Conservation (phyloP, 2,113 vertebrate species). For the Beaufortia kweichowensis region DNA sequence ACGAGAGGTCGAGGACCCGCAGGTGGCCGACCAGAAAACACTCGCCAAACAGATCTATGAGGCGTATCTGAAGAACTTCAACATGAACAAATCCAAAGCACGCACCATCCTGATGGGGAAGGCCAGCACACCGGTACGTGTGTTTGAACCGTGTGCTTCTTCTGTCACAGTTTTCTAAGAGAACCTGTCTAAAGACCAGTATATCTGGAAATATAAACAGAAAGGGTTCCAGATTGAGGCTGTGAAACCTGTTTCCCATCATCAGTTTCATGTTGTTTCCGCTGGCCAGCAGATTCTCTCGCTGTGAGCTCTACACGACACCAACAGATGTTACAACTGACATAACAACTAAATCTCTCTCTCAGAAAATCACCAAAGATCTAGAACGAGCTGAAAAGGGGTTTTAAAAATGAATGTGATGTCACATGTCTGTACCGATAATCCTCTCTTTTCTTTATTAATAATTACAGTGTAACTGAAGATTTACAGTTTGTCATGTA, state of each 20-base stretch:
- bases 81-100: constrained; percentile 97
- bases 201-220: no score
- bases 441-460: no score
- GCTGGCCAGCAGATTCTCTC: not conserved
- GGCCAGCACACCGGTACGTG: constrained; percentile 90
- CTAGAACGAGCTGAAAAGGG: no score
- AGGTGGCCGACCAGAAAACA: constrained; percentile 87
- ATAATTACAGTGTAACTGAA: no score
- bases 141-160: no score
- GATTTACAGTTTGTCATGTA: no score
- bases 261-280: constrained; percentile 1
- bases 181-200: no score
- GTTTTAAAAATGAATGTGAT: no score
- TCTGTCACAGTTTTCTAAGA: no score
- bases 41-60: constrained; percentile 92
- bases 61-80: constrained; percentile 97
- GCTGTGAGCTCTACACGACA: constrained; percentile 11
- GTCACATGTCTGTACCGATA: no score
- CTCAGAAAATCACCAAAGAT: no score
- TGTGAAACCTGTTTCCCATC: not conserved
- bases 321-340: constrained; percentile 19
- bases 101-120: constrained; percentile 93
- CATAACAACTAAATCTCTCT: not conserved
- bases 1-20: constrained; percentile 78
- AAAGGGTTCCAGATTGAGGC: no score